Evolutionary conservation across 1,140 invertebrate species (phyloP), one percentile per base, ranked within the genome.

Genomic region (Camponotus vicinus): DNA sequence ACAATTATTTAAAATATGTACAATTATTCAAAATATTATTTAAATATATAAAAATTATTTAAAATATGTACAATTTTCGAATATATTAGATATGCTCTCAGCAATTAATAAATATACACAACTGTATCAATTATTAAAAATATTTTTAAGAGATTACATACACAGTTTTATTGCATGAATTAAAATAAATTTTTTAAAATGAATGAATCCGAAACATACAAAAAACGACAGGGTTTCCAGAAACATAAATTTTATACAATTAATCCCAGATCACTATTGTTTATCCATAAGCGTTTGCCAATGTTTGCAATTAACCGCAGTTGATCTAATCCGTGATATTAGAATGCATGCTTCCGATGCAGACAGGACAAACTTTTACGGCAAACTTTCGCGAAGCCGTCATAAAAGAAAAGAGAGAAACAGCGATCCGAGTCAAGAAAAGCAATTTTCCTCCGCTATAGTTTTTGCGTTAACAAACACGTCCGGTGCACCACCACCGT

Each of bases 381-480:
- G 73, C 55, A 13, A 82, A 73, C 55, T 82, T 82, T n/a, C 11
- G n/a, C 45, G 21, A 83, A 61, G 18, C 3, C 55, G 11, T 42
- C 55, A 49, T 40, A 59, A 73, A 49, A 45, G 55, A 21, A 63
- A 75, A 75, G n/a, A 27, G 73, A 69, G 27, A 71, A 70, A 61
- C 18, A 8, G 13, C 4, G n/a, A 32, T 11, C 34, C 18, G 18
- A 37, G 18, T 55, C n/a, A 13, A 64, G 57, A 57, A 27, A 75
- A 61, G 57, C 69, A 83, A 83, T 83, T 83, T 83, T 83, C 55
- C 13, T n/a, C 18, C 55, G n/a, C 40, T 49, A 83, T 75, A 6
- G 55, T 73, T 83, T 83, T 75, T 75, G 57, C 32, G n/a, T 83
- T 83, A 83, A 75, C 69, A 75, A 83, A 83, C 40, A 73, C 27